Base-by-base conservation (phyloP, 2,113 vertebrate genomes). In the Campylomormyrus tamandua region DNA sequence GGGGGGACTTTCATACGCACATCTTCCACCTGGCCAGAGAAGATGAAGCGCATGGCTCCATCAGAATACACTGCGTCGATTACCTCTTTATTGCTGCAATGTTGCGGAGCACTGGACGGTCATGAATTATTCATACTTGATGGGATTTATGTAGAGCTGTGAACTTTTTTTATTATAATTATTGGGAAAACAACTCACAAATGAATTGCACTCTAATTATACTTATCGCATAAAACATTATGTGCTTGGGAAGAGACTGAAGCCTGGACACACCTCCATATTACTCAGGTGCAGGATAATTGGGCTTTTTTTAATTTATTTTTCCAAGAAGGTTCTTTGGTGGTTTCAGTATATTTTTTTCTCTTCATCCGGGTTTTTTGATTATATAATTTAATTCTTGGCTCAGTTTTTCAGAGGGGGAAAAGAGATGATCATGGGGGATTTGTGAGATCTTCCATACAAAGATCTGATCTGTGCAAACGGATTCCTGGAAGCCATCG, bases 171-270 rank as follows among this genome's bases (percentile, higher is more conserved):
- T 48, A 27, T 58, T 48, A 88, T 58, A 88, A 46, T 88, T 88
- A 48, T 70, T 88, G 87, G 35, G 49, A 87, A 87, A 87, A 87
- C 27, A 66, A 87, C 86, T 91, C 45, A 48, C 66, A 90, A 90
- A 90, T 89, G 53, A 91, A 91, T 88, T 90, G 48, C 46, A 87
- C 88, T 89, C 87, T 91, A 89, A 91, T 91, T 87, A 83, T 49
- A 90, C 92, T 91, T 74, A 87, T 90, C 88, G 86, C 56, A 87
- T 88, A 80, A 90, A 90, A 87, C 83, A 74, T 27, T 89, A 91
- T 50, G 31, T 52, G 83, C 84, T 89, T 88, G 86, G 80, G 83
- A 83, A 9, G 58, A 74, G 85, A 89, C 39, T 35, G 74, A 84
- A n/a, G 48, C 52, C 66, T 19, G 39, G 74, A 88, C 46, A 77